These are phyloP conservation scores for Sarcophaga variegata DNA, from an alignment of 2,888 invertebrate species.

Conservation along the genomic window DNA sequence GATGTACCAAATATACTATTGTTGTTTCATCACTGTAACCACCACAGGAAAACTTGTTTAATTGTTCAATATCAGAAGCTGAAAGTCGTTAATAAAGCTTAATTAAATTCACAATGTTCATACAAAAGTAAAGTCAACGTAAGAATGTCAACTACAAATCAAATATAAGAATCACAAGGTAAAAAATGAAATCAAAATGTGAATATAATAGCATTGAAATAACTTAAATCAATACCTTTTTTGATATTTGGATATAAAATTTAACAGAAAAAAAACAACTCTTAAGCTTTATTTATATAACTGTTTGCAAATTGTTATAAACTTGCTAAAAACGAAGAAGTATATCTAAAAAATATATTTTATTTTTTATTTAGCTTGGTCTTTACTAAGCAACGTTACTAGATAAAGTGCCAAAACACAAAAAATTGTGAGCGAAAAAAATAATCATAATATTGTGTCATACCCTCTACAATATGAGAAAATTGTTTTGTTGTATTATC, in stretches of 20 bases:
- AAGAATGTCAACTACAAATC: constrained; percentile 12
- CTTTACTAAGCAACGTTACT: constrained; percentile 66
- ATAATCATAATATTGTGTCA: constrained; percentile 61
- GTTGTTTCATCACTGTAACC: constrained; percentile 93
- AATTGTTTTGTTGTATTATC: background rate
- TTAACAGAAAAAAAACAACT: background rate
- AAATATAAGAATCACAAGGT: constrained; percentile 8
- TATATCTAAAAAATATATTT: constrained; percentile 21
- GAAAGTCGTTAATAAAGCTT: constrained; percentile 14
- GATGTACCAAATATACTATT: constrained; percentile 93
- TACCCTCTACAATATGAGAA: constrained; percentile 19
- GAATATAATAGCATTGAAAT: constrained; percentile 4
- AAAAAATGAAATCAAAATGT: constrained; percentile 13
- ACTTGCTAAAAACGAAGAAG: constrained; percentile 30
- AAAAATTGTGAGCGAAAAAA: constrained; percentile 25
- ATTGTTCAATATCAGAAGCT: constrained; percentile 91
- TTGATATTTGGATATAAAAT: background rate
- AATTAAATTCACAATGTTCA: background rate
- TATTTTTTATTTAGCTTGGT: constrained; percentile 31
- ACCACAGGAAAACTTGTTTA: constrained; percentile 91
- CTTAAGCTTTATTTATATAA: constrained; percentile 23
- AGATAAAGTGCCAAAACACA: constrained; percentile 61
- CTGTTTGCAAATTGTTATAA: constrained; percentile 12
- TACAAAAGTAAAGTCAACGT: background rate
- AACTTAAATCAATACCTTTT: constrained; percentile 17